These are phyloP conservation scores for Agonopterix alstromeriana DNA, from an alignment of 2,888 invertebrate species.

Conservation along the genomic window DNA sequence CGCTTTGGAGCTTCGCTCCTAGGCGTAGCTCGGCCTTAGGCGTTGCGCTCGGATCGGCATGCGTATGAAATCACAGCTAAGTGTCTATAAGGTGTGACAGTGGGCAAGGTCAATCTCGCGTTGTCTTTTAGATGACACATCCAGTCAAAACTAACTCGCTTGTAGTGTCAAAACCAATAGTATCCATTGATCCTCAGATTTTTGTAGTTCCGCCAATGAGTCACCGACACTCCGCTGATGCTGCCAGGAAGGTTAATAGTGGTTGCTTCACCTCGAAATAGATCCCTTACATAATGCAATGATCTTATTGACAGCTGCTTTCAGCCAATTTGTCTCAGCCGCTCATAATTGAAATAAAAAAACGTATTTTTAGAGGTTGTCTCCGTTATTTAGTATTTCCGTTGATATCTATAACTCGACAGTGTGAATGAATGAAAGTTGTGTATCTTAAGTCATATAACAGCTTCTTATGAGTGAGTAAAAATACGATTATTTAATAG, in stretches of 20 bases:
- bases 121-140: too few relatives aligned
- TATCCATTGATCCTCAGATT: not conserved
- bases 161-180: too few relatives aligned
- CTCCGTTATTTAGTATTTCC: conserved; percentile 7
- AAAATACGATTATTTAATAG: too few relatives aligned
- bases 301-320: conserved; percentile 6
- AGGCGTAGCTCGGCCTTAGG: too few relatives aligned
- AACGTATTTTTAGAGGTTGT: conserved; percentile 3
- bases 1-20: too few relatives aligned
- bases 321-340: conserved; percentile 4
- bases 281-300: conserved; percentile 6
- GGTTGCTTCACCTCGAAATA: not conserved
- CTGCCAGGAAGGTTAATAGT: conserved; percentile 13
- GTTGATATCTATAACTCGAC: not conserved
- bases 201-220: not conserved
- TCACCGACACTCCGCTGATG: conserved; percentile 2
- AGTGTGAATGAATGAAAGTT: not conserved
- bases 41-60: too few relatives aligned
- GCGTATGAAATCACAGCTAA: too few relatives aligned
- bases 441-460: too few relatives aligned
- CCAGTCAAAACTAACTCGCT: too few relatives aligned
- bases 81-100: too few relatives aligned
- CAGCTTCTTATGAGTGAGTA: too few relatives aligned
- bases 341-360: not conserved
- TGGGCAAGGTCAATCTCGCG: too few relatives aligned